phyloP scores from a whole-genome alignment of 1,140 invertebrate species.

The Conus ventricosus region DNA sequence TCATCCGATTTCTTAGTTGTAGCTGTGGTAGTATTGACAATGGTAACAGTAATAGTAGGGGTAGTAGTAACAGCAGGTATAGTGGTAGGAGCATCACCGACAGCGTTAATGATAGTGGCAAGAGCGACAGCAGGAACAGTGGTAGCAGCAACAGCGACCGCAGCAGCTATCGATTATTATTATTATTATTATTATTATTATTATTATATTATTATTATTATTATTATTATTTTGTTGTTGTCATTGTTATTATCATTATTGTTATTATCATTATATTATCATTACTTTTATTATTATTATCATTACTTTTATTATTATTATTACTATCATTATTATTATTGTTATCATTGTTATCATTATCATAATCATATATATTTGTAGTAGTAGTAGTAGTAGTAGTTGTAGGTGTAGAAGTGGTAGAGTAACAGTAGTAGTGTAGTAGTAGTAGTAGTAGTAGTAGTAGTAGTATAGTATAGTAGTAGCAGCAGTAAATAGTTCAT shows the following conservation, averaged over 20 bases:
- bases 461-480: too few species aligned
- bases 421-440: conserved; percentile 18
- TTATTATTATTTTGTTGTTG: too few species aligned
- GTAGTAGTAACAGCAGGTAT: background rate
- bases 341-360: too few species aligned
- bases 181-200: background rate
- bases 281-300: too few species aligned
- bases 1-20: too few species aligned
- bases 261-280: too few species aligned
- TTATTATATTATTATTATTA: too few species aligned
- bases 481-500: background rate
- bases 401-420: conserved; percentile 6
- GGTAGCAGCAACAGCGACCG: background rate
- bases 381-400: conserved; percentile 26
- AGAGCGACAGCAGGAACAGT: background rate
- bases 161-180: background rate
- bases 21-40: background rate
- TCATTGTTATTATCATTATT: too few species aligned
- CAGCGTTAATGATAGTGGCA: background rate
- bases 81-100: background rate
- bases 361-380: too few species aligned
- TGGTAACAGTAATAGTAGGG: background rate
- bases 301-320: too few species aligned
- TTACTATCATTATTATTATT: too few species aligned
- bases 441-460: too few species aligned